Conservation (phyloP, 2,113 vertebrate genomes). For the Lepidothrix coronata region DNA sequence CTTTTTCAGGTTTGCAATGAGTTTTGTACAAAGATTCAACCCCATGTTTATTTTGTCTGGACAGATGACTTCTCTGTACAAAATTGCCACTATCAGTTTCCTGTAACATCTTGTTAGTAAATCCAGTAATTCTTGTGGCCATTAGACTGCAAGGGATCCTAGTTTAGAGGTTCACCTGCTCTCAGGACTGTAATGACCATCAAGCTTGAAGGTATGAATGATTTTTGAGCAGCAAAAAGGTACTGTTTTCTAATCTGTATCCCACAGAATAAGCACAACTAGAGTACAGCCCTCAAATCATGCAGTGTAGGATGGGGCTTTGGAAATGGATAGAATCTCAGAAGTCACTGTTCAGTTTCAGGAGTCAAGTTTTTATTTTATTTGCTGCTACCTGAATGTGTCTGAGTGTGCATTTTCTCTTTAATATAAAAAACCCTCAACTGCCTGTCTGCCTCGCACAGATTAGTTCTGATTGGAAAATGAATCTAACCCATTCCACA, state of each 20-base stretch:
- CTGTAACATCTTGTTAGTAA: neutral
- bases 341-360: neutral
- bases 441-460: neutral
- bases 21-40: neutral
- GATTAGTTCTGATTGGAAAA: neutral
- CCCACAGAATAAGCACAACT: neutral
- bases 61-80: neutral
- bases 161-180: neutral
- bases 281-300: neutral
- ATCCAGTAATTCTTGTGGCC: neutral
- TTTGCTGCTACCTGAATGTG: neutral
- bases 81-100: neutral
- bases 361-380: neutral
- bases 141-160: neutral
- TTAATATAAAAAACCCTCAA: neutral
- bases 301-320: neutral
- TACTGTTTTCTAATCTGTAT: neutral
- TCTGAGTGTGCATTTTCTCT: neutral
- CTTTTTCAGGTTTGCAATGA: neutral
- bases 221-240: neutral
- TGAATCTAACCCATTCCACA: neutral
- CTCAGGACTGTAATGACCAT: neutral
- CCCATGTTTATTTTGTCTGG: neutral
- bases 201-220: neutral
- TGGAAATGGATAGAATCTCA: neutral